Evolutionary conservation across 2,888 invertebrate genomes (phyloP), one percentile per base, ranked within the genome.

Genomic region (Hipparchia sbordonii): DNA sequence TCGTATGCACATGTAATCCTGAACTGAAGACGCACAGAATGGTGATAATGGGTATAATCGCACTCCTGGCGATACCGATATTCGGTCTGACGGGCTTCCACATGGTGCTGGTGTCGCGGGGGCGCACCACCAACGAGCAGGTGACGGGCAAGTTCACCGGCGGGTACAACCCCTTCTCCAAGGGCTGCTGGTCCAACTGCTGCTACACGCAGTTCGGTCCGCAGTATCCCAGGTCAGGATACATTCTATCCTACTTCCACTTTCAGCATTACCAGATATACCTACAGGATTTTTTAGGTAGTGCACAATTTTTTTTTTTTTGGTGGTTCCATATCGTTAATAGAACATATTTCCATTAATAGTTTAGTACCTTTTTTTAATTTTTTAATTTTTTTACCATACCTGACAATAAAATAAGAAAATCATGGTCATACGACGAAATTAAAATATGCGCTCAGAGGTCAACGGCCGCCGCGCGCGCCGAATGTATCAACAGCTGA

Each of bases 71-170:
- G 85, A 97, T 99, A 87, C 99, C 99, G 76, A 98, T 99, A 82
- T 97, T 98, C 91, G 99, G 99, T 80, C 95, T 99, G 86, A 99
- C 99, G 75, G 98, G 98, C 76, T 99, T 99, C 94, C 99, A 99
- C 91, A 97, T 99, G 95, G 97, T 99, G 83, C 95, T 99, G 80
- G 99, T 99, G 71, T 97, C 98, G 48, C 95, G 99, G 76, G 99
- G 99, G 57, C 95, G 99, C 79, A 99, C 99, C 72, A 99, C 99
- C 78, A 99, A 99, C 93, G 99, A 99, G 94, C 99, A 99, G 95
- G 99, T 99, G 76, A 99, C 99, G 13, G 99, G 99, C 73, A 99
- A 99, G 94, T 99, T 99, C 94, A 98, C 98, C 85, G 98, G 98
- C 71, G 99, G 99, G 57, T 98, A 98, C 91, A 99, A 99, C 95